Conservation (phyloP, 2,113 vertebrate species). For the Podocnemis expansa region DNA sequence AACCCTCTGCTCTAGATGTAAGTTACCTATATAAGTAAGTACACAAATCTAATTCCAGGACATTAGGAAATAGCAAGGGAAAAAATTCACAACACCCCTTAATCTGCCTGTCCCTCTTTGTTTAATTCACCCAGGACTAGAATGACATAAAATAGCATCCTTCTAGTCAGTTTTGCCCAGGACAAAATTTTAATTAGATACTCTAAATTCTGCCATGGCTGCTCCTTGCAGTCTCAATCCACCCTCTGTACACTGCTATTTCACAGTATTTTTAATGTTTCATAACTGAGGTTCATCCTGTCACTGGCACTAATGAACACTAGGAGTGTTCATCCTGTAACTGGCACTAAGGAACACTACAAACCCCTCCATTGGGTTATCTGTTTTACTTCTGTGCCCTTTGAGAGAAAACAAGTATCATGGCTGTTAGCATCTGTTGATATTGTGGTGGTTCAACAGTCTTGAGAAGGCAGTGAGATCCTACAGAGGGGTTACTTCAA, state of each 20-base stretch:
- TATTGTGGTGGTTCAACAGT: neutral
- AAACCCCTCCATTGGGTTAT: neutral
- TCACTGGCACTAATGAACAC: neutral
- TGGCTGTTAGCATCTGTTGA: neutral
- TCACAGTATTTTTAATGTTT: neutral
- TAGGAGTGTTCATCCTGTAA: neutral
- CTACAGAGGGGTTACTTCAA: neutral
- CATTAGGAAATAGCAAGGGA: neutral
- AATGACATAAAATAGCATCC: neutral
- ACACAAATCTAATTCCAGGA: neutral
- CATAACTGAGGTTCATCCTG: neutral
- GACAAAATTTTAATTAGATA: neutral
- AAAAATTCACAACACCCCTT: rapidly evolving
- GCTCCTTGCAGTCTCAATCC: neutral
- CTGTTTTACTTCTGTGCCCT: neutral
- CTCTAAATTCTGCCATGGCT: neutral
- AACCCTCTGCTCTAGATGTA: neutral
- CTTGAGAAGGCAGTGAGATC: neutral
- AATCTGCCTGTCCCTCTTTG: neutral
- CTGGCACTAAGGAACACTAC: neutral
- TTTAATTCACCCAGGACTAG: neutral
- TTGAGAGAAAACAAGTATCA: neutral
- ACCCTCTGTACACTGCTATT: neutral
- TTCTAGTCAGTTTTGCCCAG: neutral
- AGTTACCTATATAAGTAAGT: neutral